A percentile compares a stretch with the other conserved stretches of the same genome.
These are phyloP conservation scores for Esox lucius DNA, from an alignment of 2,797 vertebrate genomes.

Conservation along the genomic window DNA sequence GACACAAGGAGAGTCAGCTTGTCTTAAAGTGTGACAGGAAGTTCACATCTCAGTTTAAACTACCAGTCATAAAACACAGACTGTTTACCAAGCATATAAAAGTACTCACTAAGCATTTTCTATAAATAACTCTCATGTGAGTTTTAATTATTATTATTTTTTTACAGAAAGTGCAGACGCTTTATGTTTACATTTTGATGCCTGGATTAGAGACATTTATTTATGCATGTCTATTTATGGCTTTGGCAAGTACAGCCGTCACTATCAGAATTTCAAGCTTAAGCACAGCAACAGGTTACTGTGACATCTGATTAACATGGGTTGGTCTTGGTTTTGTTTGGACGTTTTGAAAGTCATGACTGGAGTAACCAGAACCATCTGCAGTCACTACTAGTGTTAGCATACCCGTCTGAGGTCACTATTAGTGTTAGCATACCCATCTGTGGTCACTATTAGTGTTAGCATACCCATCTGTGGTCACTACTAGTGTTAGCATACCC, in stretches of 20 bases:
- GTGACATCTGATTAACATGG: not conserved
- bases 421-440: too few relatives aligned
- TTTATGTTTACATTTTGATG: not conserved
- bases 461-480: too few relatives aligned
- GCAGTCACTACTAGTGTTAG: too few relatives aligned
- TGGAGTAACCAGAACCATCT: not conserved
- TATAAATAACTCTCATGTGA: not conserved
- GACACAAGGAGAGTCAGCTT: not conserved
- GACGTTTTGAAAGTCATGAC: too few relatives aligned
- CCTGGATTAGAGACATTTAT: not conserved
- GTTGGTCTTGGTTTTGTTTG: not conserved
- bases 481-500: too few relatives aligned
- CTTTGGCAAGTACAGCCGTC: not conserved
- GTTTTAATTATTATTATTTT: not conserved
- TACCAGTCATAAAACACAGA: not conserved
- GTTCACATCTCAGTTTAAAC: not conserved
- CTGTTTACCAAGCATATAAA: not conserved
- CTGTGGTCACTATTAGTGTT: too few relatives aligned
- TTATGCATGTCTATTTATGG: not conserved
- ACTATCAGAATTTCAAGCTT: not conserved
- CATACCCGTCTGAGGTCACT: too few relatives aligned
- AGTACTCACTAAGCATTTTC: not conserved
- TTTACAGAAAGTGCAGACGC: not conserved
- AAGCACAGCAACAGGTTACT: not conserved
- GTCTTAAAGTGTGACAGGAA: constrained; percentile 4